Conservation (phyloP, 2,888 invertebrate genomes). For the Rhingia rostrata region DNA sequence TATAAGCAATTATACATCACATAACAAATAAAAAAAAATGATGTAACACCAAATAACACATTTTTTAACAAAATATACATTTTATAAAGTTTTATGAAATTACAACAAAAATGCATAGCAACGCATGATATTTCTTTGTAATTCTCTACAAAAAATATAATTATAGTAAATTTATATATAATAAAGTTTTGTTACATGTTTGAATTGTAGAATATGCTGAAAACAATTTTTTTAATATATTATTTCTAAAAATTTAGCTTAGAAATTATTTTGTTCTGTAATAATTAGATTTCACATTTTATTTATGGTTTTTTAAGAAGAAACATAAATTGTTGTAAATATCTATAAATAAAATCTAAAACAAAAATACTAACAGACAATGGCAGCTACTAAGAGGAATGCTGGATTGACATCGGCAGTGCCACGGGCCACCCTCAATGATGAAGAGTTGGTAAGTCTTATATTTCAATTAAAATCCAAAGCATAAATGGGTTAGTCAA, state of each 20-base stretch:
- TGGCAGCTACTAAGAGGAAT: constrained; percentile 99
- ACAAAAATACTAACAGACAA: constrained; percentile 87
- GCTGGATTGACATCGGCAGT: constrained; percentile 98
- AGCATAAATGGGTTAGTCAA: not conserved
- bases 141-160: constrained; percentile 6
- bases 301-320: not conserved
- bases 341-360: not conserved
- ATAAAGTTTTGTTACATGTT: constrained; percentile 25
- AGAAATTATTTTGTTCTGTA: constrained; percentile 29
- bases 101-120: constrained; percentile 60
- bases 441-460: constrained; percentile 97
- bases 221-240: constrained; percentile 19
- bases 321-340: not conserved
- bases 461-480: not conserved
- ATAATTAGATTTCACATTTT: not conserved
- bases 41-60: not conserved
- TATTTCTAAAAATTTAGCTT: constrained; percentile 37
- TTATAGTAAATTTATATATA: constrained; percentile 1
- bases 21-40: not conserved
- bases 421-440: constrained; percentile 97
- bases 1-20: no score
- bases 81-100: not conserved
- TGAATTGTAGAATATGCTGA: constrained; percentile 51
- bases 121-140: constrained; percentile 62
- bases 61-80: not conserved